Conservation (phyloP, 2,113 vertebrate genomes). For the Gavialis gangeticus region DNA sequence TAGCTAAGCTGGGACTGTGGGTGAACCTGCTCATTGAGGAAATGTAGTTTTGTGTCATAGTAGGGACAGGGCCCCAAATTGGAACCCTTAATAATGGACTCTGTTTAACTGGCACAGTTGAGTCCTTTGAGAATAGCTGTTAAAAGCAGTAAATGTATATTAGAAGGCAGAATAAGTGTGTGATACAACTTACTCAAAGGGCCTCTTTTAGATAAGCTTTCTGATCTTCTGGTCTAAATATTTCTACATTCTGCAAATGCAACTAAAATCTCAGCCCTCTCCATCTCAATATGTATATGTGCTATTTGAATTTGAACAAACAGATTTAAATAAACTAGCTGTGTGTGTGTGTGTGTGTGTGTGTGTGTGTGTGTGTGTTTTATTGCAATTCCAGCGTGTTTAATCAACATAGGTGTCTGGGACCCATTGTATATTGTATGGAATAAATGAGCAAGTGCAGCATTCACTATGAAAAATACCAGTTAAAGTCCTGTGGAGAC, state of each 20-base stretch:
- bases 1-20: background rate
- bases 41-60: background rate
- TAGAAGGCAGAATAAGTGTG: background rate
- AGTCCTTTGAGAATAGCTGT: background rate
- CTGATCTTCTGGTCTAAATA: background rate
- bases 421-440: background rate
- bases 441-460: conserved; percentile 9
- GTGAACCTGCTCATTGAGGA: background rate
- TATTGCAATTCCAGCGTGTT: background rate
- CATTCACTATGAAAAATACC: background rate
- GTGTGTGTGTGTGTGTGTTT: background rate
- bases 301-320: conserved; percentile 5
- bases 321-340: background rate
- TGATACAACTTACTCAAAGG: background rate
- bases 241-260: conserved; percentile 14
- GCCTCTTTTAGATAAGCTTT: background rate
- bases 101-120: background rate
- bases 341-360: background rate
- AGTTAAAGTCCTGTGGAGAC: background rate
- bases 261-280: conserved; percentile 10
- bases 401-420: background rate
- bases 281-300: background rate
- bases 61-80: background rate
- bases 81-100: background rate
- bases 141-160: background rate